Evolutionary conservation across 2,797 vertebrate species (phyloP), one percentile per base, ranked within the genome.

Genomic region (Bothrops alternatus): DNA sequence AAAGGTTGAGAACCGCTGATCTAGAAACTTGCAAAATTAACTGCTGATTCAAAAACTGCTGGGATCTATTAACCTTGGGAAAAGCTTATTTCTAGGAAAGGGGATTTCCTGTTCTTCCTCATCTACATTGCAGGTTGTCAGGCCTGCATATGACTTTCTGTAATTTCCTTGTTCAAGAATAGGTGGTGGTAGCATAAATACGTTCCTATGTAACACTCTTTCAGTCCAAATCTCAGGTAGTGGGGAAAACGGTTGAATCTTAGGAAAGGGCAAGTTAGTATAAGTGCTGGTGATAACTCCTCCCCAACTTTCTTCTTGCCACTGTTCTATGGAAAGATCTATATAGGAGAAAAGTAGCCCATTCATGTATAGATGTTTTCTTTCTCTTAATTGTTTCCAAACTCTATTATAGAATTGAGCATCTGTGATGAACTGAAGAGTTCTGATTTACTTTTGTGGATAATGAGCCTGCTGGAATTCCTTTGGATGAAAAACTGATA

Each of bases 311-410:
- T 8, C 37, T 47, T 47, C 8, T 82, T 82, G 73, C 20, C 37
- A 82, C 37, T 37, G 69, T 73, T 78, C 28, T 94, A 32, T 93
- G 42, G 90, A 95, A 96, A 50, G n/a, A 87, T 18, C 14, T 65
- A 6, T 63, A 89, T 23, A 26, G 92, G 92, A 95, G 88, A 16
- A 23, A 0, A 56, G 28, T 20, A 93, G 90, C 94, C 93, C 58
- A 91, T 91, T 94, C 95, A 87, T 94, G 23, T 93, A 63, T 87
- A 93, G 32, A 12, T 55, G 85, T 56, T 93, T 55, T 92, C 37
- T 82, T 91, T 92, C 50, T 97, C 96, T 98, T 97, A 97, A 98
- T 98, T 97, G 97, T 97, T 97, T 50, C 95, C 94, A 96, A 91
- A 16, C 93, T 94, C 95, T 93, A 94, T 94, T 95, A 94, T 86